A percentile compares a stretch with the other conserved stretches of the same genome.
Evolutionary conservation across 2,797 vertebrate species (phyloP).

Genomic region (Todus mexicanus): DNA sequence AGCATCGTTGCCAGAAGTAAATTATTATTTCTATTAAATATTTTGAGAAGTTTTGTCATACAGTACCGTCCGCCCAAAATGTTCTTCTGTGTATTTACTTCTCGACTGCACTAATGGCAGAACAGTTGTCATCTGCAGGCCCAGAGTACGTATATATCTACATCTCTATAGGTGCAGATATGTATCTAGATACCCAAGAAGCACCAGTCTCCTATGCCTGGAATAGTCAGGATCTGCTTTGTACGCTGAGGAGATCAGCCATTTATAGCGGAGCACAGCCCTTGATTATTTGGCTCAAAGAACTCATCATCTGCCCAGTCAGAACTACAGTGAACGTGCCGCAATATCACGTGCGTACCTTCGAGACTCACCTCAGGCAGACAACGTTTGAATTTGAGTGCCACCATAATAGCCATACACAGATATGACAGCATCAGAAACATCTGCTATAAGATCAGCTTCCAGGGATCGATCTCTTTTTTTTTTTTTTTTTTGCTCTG

Average conservation of each 20-base stretch:
- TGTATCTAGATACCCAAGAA: neutral
- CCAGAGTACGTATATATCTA: neutral
- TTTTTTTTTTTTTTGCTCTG: neutral
- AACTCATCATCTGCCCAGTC: neutral
- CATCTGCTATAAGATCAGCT: neutral
- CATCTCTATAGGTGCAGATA: neutral
- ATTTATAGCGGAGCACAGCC: slow-evolving; percentile 17
- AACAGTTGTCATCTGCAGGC: neutral
- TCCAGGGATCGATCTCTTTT: neutral
- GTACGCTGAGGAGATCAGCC: neutral
- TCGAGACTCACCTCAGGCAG: neutral
- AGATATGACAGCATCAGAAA: neutral
- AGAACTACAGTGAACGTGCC: neutral
- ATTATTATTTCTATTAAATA: neutral
- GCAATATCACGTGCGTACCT: neutral
- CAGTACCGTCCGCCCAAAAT: neutral
- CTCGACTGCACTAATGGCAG: neutral
- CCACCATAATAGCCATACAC: neutral
- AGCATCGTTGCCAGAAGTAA: neutral
- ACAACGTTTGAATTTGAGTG: neutral
- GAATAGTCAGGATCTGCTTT: neutral
- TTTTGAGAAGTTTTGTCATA: slow-evolving; percentile 11
- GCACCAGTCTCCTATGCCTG: neutral
- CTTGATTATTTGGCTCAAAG: slow-evolving; percentile 19
- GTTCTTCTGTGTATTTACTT: neutral